Conservation (phyloP, 64 coral and sea anemone species). For the Montipora sp. region DNA sequence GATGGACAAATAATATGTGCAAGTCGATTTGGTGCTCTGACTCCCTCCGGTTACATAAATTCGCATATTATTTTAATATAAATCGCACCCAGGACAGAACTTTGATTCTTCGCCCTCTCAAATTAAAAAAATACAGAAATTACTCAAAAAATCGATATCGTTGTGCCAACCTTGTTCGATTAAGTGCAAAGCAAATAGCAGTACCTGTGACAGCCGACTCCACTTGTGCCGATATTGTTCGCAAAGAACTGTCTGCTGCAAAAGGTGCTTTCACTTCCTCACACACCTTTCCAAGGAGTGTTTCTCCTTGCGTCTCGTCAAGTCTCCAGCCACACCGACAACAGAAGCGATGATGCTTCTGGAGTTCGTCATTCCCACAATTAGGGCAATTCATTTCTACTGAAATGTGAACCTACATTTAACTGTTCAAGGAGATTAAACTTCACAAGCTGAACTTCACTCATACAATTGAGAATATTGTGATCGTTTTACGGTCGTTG, state of each 20-base stretch:
- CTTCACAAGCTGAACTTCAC: background rate
- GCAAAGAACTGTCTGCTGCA: background rate
- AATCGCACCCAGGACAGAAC: too few relatives aligned
- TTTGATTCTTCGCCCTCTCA: too few relatives aligned
- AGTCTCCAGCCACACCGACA: background rate
- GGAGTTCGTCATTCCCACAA: constrained; percentile 18
- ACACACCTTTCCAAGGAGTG: too few relatives aligned
- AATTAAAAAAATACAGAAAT: too few relatives aligned
- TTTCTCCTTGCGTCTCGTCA: background rate
- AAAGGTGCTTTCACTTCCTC: background rate
- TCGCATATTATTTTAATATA: too few relatives aligned
- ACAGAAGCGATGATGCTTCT: constrained; percentile 36
- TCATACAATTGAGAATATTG: background rate
- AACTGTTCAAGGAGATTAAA: background rate
- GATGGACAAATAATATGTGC: too few relatives aligned
- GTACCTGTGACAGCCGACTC: too few relatives aligned
- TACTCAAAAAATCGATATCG: too few relatives aligned
- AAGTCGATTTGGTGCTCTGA: too few relatives aligned
- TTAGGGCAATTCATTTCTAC: background rate
- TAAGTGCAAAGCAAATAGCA: background rate
- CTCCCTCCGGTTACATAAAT: too few relatives aligned
- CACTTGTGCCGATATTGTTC: background rate
- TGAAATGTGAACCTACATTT: constrained; percentile 2
- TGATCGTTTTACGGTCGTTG: background rate
- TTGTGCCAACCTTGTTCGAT: background rate